Evolutionary conservation across 1,140 invertebrate species (phyloP).

Genomic region (Lanistes nyassanus): DNA sequence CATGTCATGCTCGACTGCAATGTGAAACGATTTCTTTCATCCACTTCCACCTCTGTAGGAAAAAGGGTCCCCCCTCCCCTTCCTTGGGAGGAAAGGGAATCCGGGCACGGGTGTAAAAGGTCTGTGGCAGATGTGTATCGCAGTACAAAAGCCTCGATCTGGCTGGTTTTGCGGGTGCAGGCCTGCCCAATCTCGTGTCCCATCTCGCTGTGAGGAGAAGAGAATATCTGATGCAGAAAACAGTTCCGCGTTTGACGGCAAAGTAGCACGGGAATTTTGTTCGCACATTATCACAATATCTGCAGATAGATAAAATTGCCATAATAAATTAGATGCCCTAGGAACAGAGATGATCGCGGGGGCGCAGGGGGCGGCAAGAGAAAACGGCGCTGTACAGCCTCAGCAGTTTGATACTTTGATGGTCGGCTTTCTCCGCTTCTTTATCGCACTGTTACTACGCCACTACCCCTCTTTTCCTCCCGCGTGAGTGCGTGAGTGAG

Average conservation of each 20-base stretch:
- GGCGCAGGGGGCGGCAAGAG: neutral
- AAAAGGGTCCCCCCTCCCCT: too few species aligned
- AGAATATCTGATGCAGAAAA: slow-evolving; percentile 14
- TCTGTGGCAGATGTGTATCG: too few species aligned
- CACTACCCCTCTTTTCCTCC: too few species aligned
- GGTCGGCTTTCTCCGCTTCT: too few species aligned
- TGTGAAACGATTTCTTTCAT: too few species aligned
- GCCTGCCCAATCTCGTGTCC: slow-evolving; percentile 6
- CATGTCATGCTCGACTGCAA: too few species aligned
- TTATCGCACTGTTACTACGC: too few species aligned
- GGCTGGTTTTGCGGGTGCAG: neutral
- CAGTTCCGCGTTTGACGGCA: slow-evolving; percentile 12
- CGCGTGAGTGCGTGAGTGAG: neutral
- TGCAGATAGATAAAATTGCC: slow-evolving; percentile 20
- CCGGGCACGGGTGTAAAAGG: too few species aligned
- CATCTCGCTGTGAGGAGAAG: neutral
- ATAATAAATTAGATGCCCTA: slow-evolving; percentile 6
- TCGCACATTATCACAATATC: slow-evolving; percentile 20
- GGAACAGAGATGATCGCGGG: neutral
- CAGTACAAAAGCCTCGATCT: too few species aligned
- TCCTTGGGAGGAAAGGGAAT: too few species aligned
- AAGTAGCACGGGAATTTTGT: slow-evolving; percentile 15
- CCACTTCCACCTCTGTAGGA: too few species aligned
- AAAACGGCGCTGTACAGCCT: neutral
- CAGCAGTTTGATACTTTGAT: neutral